Conservation (phyloP, 2,888 invertebrate genomes). For the Melanophora roralis region DNA sequence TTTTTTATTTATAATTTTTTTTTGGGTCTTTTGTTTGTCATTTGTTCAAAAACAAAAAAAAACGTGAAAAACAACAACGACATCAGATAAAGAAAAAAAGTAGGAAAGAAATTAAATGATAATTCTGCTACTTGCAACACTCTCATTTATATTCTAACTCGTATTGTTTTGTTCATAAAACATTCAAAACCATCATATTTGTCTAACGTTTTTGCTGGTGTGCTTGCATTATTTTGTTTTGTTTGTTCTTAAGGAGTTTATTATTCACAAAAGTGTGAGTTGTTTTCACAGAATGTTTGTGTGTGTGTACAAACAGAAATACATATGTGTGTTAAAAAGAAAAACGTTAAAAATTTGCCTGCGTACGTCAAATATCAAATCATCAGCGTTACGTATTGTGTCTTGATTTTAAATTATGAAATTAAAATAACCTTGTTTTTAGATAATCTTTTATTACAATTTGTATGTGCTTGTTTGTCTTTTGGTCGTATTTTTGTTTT, state of each 20-base stretch:
- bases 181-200: constrained; percentile 6
- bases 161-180: constrained; percentile 31
- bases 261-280: background rate
- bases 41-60: constrained; percentile 10
- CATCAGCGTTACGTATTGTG: constrained; percentile 37
- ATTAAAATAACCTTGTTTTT: constrained; percentile 48
- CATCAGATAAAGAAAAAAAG: constrained; percentile 4
- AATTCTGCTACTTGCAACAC: constrained; percentile 17
- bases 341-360: background rate
- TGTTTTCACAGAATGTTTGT: background rate
- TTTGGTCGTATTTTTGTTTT: background rate
- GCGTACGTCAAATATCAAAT: constrained; percentile 33
- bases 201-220: background rate
- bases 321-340: background rate
- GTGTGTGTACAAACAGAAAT: background rate
- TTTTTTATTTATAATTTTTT: background rate
- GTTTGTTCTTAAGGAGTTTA: background rate
- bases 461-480: background rate
- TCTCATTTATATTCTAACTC: constrained; percentile 21
- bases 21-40: constrained; percentile 22
- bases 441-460: constrained; percentile 48
- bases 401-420: constrained; percentile 53
- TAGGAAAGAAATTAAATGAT: background rate
- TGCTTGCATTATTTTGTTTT: background rate
- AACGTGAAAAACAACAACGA: constrained; percentile 7